Base-by-base conservation (phyloP, 2,888 invertebrate species). In the Anticlea derivata region DNA sequence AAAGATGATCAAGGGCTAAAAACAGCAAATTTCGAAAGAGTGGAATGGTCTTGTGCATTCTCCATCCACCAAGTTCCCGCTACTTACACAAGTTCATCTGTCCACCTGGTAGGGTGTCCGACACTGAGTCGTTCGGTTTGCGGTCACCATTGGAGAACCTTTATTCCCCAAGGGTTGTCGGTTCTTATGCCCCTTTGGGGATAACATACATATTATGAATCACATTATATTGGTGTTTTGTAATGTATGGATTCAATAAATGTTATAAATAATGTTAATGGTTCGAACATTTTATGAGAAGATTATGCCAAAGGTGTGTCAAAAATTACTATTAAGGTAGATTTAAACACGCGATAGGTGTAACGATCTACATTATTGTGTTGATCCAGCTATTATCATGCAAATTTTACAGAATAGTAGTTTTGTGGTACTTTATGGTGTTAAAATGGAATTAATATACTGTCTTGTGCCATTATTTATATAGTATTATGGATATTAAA, bases 371-470 rank as follows among this genome's bases (percentile, higher is more conserved):
- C 61, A 76, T n/a, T n/a, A n/a, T n/a, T 73, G 65, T 70, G 72
- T 61, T 3, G 11, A 39, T 31, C 73, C 58, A 61, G 54, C 63
- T 63, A 78, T 77, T 78, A 72, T 74, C 55, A 80, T 82, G 75
- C 51, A 60, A 79, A 82, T 82, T 72, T 72, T 68, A 72, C 73
- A 54, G 64, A 61, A 52, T 63, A 43, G 56, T 59, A 54, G 62
- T 66, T 60, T 64, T 60, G 54, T 55, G 45, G 50, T 39, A 17
- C 60, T 58, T 58, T 60, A 61, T 54, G 48, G 31, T 57, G 45
- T 44, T 49, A 43, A 50, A 53, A 47, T 35, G 29, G 35, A 37
- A 45, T 44, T 35, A 35, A 35, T 43, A 34, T 8, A 29, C 35
- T 35, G 27, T n/a, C 8, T 27, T 22, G n/a, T 11, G 20, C 10